A percentile compares a stretch with the other conserved stretches of the same genome.
Conservation (phyloP, 1,140 invertebrate genomes). For the Pomacea maculata region DNA sequence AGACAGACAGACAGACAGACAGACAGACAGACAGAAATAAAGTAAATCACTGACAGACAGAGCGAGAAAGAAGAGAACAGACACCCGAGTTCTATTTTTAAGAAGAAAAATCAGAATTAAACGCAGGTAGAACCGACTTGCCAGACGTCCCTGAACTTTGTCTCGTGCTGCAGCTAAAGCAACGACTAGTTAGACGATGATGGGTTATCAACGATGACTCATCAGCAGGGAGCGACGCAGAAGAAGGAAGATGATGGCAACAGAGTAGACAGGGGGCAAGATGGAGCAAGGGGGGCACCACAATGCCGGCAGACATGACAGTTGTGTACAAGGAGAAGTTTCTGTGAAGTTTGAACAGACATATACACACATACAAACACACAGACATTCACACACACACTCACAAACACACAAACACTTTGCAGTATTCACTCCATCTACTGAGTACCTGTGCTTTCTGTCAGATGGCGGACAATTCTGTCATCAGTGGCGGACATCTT, state of each 20-base stretch:
- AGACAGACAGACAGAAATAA: neutral
- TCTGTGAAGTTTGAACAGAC: neutral
- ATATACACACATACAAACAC: neutral
- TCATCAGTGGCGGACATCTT: too few species aligned
- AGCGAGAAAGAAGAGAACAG: neutral
- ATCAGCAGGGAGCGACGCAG: neutral
- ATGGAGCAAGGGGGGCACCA: neutral
- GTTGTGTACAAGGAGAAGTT: neutral
- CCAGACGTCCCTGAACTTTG: too few species aligned
- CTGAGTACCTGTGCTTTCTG: too few species aligned
- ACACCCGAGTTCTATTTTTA: too few species aligned
- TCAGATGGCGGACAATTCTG: too few species aligned
- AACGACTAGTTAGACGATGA: too few species aligned
- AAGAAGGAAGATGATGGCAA: neutral
- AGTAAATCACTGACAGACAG: neutral
- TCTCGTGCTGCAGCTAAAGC: too few species aligned
- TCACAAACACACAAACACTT: neutral
- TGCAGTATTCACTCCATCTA: too few species aligned
- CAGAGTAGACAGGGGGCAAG: neutral
- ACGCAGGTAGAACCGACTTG: too few species aligned
- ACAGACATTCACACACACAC: slow-evolving; percentile 2
- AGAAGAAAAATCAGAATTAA: too few species aligned
- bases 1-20: slow-evolving; percentile 11
- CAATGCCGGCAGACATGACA: neutral
- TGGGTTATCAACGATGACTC: too few species aligned